Evolutionary conservation across 2,113 vertebrate genomes (phyloP).

Genomic region (Anas platyrhynchos): DNA sequence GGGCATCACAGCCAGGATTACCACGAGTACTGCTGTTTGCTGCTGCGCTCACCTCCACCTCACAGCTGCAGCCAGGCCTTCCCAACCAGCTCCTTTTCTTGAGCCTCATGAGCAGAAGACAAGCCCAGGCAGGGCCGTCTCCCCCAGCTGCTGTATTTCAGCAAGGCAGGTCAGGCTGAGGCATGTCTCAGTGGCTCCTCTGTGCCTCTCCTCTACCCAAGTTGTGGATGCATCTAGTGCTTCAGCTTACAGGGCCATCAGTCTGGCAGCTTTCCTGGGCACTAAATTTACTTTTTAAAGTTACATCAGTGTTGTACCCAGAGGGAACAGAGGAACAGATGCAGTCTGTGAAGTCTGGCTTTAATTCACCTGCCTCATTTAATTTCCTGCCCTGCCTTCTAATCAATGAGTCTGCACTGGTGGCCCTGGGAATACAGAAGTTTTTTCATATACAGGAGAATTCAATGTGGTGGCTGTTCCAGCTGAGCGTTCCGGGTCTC

Average conservation of each 20-base stretch:
- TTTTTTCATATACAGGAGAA: not conserved
- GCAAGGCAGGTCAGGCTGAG: not conserved
- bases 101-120: not conserved
- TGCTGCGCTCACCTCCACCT: not conserved
- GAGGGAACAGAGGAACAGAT: constrained; percentile 36
- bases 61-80: not conserved
- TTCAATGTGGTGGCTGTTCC: not conserved
- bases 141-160: not conserved
- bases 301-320: constrained; percentile 17
- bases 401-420: not conserved
- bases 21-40: not conserved
- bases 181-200: not conserved
- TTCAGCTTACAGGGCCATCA: not conserved
- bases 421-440: not conserved
- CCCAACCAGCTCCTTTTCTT: not conserved
- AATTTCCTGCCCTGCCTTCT: constrained; percentile 51
- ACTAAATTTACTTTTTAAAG: constrained; percentile 9
- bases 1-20: not conserved
- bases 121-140: not conserved
- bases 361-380: constrained; percentile 49
- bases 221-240: not conserved
- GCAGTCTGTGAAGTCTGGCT: constrained; percentile 45
- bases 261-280: constrained; percentile 7
- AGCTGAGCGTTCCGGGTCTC: not conserved
- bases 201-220: not conserved